Evolutionary conservation across 2,113 vertebrate species (phyloP).

Genomic region (Pterocles burchelli): DNA sequence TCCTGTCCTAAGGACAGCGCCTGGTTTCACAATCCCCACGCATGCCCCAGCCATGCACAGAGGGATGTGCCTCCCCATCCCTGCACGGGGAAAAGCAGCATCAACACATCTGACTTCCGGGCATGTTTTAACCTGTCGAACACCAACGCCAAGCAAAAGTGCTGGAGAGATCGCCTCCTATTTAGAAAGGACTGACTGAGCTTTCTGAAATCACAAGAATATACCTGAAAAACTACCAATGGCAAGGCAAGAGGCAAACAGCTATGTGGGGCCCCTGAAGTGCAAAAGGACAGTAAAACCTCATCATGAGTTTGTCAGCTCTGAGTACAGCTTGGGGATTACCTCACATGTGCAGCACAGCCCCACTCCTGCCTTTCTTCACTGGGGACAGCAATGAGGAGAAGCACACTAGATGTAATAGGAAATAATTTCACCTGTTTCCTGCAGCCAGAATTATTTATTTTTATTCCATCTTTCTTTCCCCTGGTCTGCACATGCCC

Average conservation of each 20-base stretch:
- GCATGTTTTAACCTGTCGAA: constrained; percentile 11
- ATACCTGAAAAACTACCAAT: background rate
- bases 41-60: background rate
- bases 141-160: background rate
- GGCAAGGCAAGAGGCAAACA: background rate
- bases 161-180: too few relatives aligned
- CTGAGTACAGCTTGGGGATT: background rate
- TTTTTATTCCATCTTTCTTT: background rate
- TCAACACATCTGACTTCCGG: background rate
- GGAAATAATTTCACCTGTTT: background rate
- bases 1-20: background rate
- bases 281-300: background rate
- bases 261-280: background rate
- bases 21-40: background rate
- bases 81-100: background rate
- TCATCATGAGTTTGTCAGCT: background rate
- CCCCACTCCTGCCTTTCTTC: background rate
- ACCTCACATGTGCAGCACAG: background rate
- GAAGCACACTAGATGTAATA: background rate
- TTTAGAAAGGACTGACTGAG: background rate
- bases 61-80: background rate
- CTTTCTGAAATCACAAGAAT: background rate
- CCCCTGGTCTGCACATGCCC: background rate
- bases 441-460: background rate
- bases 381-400: background rate